A percentile compares a stretch with the other conserved stretches of the same genome.
phyloP scores from a whole-genome alignment of 92 coral and sea anemone genomes.

The Ricordea florida region DNA sequence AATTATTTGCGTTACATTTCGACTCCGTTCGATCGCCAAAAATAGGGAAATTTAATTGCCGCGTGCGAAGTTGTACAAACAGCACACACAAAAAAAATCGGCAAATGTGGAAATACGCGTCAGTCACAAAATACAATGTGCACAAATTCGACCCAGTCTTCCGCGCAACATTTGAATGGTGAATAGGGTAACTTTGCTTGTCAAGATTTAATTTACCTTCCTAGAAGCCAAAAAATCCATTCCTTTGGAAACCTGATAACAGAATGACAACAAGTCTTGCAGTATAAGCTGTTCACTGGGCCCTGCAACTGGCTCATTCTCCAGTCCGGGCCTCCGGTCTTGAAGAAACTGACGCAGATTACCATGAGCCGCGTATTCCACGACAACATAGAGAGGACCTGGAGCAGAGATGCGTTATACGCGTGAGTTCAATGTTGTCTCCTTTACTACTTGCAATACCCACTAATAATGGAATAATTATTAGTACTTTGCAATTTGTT shows the following conservation, averaged over 20 bases:
- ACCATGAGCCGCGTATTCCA: constrained; percentile 81
- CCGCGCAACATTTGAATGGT: neutral
- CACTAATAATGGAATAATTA: too few relatives aligned
- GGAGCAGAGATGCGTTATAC: too few relatives aligned
- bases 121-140: too few relatives aligned
- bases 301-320: constrained; percentile 44
- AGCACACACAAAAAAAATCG: too few relatives aligned
- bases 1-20: too few relatives aligned
- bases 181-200: neutral
- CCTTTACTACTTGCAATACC: too few relatives aligned
- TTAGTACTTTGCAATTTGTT: too few relatives aligned
- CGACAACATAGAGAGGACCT: constrained; percentile 84
- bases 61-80: too few relatives aligned
- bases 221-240: constrained; percentile 83
- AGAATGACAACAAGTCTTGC: constrained; percentile 72
- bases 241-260: constrained; percentile 80
- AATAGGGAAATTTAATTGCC: too few relatives aligned
- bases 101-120: too few relatives aligned
- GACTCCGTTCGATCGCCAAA: too few relatives aligned
- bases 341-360: constrained; percentile 79
- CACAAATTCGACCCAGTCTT: neutral
- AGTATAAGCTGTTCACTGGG: constrained; percentile 58
- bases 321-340: constrained; percentile 80
- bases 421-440: too few relatives aligned
- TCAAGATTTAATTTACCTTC: constrained; percentile 58